phyloP scores from a whole-genome alignment of 2,113 vertebrate species.

The Pseudopipra pipra region DNA sequence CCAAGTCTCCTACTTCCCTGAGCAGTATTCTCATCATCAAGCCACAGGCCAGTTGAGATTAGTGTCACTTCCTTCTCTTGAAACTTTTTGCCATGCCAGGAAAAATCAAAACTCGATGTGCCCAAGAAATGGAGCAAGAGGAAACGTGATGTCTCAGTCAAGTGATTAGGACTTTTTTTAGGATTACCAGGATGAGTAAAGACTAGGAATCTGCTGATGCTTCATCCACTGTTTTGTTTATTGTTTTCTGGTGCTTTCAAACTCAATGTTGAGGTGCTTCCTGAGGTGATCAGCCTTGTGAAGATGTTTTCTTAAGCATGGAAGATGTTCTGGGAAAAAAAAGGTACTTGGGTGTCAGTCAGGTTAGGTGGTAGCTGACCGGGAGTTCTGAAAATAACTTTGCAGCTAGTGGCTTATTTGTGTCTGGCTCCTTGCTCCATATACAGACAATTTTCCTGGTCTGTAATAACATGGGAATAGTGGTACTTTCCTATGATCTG shows the following conservation, averaged over 20 bases:
- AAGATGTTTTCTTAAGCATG: neutral
- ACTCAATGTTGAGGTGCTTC: neutral
- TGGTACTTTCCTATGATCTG: neutral
- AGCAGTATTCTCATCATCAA: conserved; percentile 27
- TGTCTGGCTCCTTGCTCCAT: neutral
- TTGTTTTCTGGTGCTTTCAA: neutral
- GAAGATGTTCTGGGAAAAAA: neutral
- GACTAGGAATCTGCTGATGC: neutral
- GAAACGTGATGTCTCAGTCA: neutral
- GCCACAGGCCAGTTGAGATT: neutral
- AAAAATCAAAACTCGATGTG: neutral
- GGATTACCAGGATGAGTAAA: neutral
- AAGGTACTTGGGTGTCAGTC: neutral
- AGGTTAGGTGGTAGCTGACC: neutral
- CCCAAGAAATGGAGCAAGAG: neutral
- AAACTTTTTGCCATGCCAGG: conserved; percentile 17
- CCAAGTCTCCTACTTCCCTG: conserved; percentile 28
- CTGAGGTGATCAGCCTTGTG: neutral
- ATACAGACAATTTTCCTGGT: neutral
- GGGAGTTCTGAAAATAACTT: neutral
- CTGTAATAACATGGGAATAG: neutral
- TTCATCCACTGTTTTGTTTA: neutral
- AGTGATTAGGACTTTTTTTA: neutral
- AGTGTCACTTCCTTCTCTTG: conserved; percentile 58
- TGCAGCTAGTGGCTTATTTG: neutral